These are phyloP conservation scores for Platanista minor DNA, from an alignment of 2,113 vertebrate genomes.

Conservation along the genomic window DNA sequence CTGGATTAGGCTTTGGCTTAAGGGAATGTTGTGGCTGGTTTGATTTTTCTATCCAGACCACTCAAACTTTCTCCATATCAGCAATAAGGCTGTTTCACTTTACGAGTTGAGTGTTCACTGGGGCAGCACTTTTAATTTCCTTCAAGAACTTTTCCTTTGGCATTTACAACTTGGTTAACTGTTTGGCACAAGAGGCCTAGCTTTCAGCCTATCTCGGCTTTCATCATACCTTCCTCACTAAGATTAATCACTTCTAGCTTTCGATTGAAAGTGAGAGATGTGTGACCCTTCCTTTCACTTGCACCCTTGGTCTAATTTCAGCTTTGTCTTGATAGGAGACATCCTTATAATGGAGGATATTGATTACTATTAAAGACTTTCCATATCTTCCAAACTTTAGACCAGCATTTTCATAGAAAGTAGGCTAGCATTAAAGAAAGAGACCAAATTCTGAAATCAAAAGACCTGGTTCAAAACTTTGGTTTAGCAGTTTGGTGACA, in stretches of 20 bases:
- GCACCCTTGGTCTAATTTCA: neutral
- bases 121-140: neutral
- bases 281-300: neutral
- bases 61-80: neutral
- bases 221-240: neutral
- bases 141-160: neutral
- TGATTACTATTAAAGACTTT: neutral
- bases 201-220: neutral
- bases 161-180: neutral
- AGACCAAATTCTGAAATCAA: neutral
- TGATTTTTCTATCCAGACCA: neutral
- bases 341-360: neutral
- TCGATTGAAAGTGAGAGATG: neutral
- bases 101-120: neutral
- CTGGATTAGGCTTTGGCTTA: neutral
- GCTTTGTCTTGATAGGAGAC: neutral
- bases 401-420: neutral
- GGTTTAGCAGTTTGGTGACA: neutral
- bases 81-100: neutral
- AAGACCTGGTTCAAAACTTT: neutral
- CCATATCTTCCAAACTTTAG: neutral
- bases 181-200: neutral
- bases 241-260: neutral
- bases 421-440: neutral
- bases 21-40: neutral